Conservation (phyloP, 2,797 vertebrate species). For the Mus caroli region DNA sequence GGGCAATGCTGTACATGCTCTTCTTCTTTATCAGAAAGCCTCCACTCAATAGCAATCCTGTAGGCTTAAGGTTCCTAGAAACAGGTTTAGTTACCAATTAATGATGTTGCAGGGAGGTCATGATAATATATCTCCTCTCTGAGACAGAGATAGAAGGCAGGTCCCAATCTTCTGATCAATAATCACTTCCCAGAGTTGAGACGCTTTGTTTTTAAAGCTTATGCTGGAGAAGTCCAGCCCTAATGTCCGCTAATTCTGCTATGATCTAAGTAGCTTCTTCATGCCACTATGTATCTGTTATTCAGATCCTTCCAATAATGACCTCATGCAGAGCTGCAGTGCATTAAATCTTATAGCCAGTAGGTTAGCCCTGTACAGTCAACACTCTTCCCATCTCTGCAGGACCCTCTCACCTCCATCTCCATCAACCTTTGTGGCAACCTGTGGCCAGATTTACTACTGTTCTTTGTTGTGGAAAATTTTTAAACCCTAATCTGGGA, state of each 20-base stretch:
- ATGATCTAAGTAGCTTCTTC: background rate
- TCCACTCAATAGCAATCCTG: background rate
- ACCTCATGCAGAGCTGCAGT: background rate
- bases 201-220: background rate
- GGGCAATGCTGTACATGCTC: background rate
- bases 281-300: background rate
- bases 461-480: background rate
- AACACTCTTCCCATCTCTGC: background rate
- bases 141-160: background rate
- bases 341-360: background rate
- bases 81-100: background rate
- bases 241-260: background rate
- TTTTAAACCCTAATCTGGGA: background rate
- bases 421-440: background rate
- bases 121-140: background rate
- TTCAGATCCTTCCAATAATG: background rate
- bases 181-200: background rate
- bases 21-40: background rate
- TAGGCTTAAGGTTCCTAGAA: background rate
- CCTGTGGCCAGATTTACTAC: background rate
- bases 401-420: too few species aligned
- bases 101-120: background rate
- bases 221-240: background rate
- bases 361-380: background rate
- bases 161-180: background rate